Percentiles rank a stretch among this genome's conserved stretches.
These are phyloP conservation scores for Cheilosia scutellata DNA, from an alignment of 2,888 invertebrate species.

Conservation along the genomic window DNA sequence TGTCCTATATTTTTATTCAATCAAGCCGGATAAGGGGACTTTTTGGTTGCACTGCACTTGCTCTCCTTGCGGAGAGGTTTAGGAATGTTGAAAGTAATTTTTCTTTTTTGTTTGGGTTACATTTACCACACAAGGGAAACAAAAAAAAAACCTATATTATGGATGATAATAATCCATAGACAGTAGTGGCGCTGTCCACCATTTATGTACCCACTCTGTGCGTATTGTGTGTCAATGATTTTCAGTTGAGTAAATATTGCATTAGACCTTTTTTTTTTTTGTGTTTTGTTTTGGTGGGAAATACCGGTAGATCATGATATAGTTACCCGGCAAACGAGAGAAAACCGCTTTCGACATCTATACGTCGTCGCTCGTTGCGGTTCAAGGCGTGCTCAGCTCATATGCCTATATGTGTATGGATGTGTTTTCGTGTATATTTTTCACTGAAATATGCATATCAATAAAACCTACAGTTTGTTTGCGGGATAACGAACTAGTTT, in stretches of 20 bases:
- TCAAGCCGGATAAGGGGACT: conserved; percentile 55
- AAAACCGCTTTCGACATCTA: conserved; percentile 29
- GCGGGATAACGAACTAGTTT: conserved; percentile 20
- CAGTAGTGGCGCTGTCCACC: conserved; percentile 2
- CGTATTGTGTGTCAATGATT: conserved; percentile 63
- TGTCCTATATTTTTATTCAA: conserved; percentile 52
- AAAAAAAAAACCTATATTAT: conserved; percentile 4
- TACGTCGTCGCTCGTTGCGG: conserved; percentile 20
- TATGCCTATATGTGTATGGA: background rate
- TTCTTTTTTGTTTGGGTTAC: conserved; percentile 32
- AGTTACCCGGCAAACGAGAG: conserved; percentile 45
- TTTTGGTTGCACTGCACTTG: conserved; percentile 58
- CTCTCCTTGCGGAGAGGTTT: conserved; percentile 20
- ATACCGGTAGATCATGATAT: conserved; percentile 55
- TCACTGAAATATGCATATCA: conserved; percentile 19
- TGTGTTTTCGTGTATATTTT: conserved; percentile 5
- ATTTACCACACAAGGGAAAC: conserved; percentile 22
- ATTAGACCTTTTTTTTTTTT: conserved; percentile 13
- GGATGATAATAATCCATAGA: conserved; percentile 1
- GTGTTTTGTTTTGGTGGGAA: conserved; percentile 47
- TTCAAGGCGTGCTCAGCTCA: conserved; percentile 19
- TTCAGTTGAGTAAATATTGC: conserved; percentile 67
- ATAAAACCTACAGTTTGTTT: conserved; percentile 19
- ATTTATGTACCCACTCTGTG: conserved; percentile 24
- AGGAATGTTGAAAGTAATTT: conserved; percentile 22